These are phyloP conservation scores for Platichthys stellatus DNA, from an alignment of 2,113 vertebrate species.

Conservation along the genomic window DNA sequence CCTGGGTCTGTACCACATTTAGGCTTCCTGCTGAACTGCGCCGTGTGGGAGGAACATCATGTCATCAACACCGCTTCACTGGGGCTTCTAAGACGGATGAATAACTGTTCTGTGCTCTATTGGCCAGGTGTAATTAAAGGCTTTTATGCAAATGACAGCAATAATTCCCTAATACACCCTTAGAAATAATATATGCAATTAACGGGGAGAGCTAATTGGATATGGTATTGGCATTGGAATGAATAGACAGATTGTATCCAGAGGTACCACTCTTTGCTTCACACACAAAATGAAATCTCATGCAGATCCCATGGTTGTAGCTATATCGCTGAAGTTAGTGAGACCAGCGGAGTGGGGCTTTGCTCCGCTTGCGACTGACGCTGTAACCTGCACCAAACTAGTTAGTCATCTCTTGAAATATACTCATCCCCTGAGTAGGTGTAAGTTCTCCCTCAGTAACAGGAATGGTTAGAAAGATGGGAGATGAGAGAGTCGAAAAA, in stretches of 20 bases:
- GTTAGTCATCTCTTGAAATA: not conserved
- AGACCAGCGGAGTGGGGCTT: not conserved
- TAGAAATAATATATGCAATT: not conserved
- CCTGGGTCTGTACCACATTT: slow-evolving; percentile 38
- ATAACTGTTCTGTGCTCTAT: not conserved
- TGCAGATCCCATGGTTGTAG: not conserved
- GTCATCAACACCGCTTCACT: slow-evolving; percentile 20
- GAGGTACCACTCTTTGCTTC: not conserved
- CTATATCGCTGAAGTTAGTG: not conserved
- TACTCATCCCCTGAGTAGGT: not conserved
- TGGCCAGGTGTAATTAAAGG: slow-evolving; percentile 19
- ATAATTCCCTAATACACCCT: not conserved
- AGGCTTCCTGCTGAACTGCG: not conserved
- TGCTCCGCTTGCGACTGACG: too few species aligned
- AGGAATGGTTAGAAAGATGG: not conserved
- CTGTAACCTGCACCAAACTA: not conserved
- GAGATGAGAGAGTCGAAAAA: not conserved
- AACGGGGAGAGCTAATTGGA: not conserved
- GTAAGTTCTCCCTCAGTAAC: not conserved
- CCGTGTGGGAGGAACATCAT: slow-evolving; percentile 41
- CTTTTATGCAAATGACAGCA: slow-evolving; percentile 11
- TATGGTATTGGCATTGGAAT: not conserved
- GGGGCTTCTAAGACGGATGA: slow-evolving; percentile 5
- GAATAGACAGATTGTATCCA: not conserved
- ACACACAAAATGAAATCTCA: not conserved